Base-by-base conservation (phyloP, 2,797 vertebrate genomes). In the Adrianichthys oophorus region DNA sequence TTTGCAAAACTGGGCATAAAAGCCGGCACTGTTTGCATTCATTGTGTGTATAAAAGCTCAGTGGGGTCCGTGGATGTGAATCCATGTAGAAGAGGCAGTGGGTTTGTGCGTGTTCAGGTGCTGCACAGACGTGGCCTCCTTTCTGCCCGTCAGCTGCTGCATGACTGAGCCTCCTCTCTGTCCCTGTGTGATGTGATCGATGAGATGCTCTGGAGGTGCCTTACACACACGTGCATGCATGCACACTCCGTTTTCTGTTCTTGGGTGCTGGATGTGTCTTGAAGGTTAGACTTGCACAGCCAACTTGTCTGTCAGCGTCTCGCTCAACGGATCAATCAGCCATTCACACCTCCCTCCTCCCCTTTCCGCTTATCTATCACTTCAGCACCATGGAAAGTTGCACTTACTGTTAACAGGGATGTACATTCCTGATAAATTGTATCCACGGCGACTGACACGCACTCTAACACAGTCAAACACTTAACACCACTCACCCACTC, bases 141-240 rank as follows among this genome's bases (percentile, higher is more conserved):
- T 82, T 79, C 66, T 63, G 55, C 65, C 45, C 18, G 5, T 41
- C 52, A 43, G 48, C 74, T 41, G 59, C 64, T 42, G 61, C 68
- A 59, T 56, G 60, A 71, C 65, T 76, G 79, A 76, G 59, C 73
- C 72, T 78, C 72, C 65, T 76, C 51, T 1, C 70, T 65, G 76
- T 83, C 83, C 78, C 78, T 23, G 53, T 76, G 78, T 83, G 83
- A 87, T 85, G 77, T 89, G 85, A 86, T 86, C 82, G 68, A 86
- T 87, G 80, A 50, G 46, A 71, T 74, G 60, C 80, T 80, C 71
- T 78, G 66, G 80, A 82, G 81, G 84, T 88, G 83, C 80, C 83
- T 84, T 86, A 86, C 82, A 76, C 64, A 54, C 44, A 46, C 40
- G 56, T n/a, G 37, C 56, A 52, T 15, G 41, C 68, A 64, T 51